These are phyloP conservation scores for Onchidella celtica DNA, from an alignment of 2,888 invertebrate genomes.

Conservation along the genomic window DNA sequence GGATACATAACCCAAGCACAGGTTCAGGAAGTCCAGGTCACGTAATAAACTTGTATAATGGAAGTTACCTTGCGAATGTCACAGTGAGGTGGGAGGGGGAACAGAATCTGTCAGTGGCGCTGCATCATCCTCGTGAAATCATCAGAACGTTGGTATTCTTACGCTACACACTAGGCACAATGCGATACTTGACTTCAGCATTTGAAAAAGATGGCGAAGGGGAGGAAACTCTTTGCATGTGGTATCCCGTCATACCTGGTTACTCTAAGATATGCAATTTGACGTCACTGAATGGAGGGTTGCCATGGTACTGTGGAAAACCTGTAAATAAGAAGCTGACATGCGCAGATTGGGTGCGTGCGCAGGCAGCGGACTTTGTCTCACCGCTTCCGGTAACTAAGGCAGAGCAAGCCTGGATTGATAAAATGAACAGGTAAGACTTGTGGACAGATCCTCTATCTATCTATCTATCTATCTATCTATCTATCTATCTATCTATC, in stretches of 20 bases:
- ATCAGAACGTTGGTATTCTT: not conserved
- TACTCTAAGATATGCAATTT: slow-evolving; percentile 23
- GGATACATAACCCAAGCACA: not conserved
- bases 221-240: slow-evolving; percentile 23
- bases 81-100: slow-evolving; percentile 3
- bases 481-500: too few relatives aligned
- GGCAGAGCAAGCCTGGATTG: slow-evolving; percentile 3
- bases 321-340: not conserved
- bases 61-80: not conserved
- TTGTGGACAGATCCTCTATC: not conserved
- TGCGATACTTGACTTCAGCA: not conserved
- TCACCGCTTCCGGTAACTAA: slow-evolving; percentile 7
- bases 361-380: slow-evolving; percentile 2
- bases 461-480: too few relatives aligned
- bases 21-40: not conserved
- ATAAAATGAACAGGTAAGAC: slow-evolving; percentile 16
- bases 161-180: not conserved
- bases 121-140: slow-evolving; percentile 1
- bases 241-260: slow-evolving; percentile 18
- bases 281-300: slow-evolving; percentile 23
- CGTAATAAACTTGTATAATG: slow-evolving; percentile 7
- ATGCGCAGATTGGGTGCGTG: not conserved
- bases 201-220: not conserved
- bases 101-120: not conserved
- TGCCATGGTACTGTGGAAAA: slow-evolving; percentile 35